Base-by-base conservation (phyloP, 1,140 invertebrate genomes). In the Teleogryllus occipitalis region DNA sequence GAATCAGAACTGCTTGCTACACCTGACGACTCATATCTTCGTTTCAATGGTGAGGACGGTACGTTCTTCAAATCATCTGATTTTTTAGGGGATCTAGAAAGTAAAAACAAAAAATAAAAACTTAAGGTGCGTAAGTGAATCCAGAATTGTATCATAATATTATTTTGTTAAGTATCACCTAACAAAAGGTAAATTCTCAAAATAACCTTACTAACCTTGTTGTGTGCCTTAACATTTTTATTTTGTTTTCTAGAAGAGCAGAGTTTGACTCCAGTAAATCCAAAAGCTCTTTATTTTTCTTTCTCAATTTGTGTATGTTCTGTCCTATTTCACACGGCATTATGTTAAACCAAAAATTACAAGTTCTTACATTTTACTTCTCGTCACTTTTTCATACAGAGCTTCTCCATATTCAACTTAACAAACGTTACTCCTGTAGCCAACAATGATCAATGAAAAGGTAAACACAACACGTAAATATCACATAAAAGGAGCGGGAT, bases 181-280 rank as follows among this genome's bases (percentile, higher is more conserved):
- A n/a, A n/a, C 8, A 14, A 74, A 74, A 74, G 8, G 73, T 27
- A 74, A 14, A 74, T 21, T 27, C 8, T 7, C 39, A n/a, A 10
- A 22, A 75, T 22, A 7, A 27, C 2, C 6, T 75, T 27, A 77
- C 76, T 48, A 48, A 77, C 76, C 76, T 49, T n/a, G 46, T 21
- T 12, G n/a, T 0, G 15, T 48, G 76, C 22, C 48, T 47, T 48
- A 77, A 77, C 12, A 47, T 54, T n/a, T 77, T 47, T 47, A 48
- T 21, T 21, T 48, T 77, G 21, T 21, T 18, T 77, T 48, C 47
- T 8, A 77, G 47, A 14, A 77, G n/a, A 48, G 48, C 48, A 15
- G 39, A 47, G 12, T 77, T 77, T 8, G 46, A 77, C n/a, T 77
- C 76, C 15, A 77, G 47, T 48, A 47, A 47, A 48, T 77, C 76